Conservation (phyloP, 2,113 vertebrate species). For the Scomber japonicus region DNA sequence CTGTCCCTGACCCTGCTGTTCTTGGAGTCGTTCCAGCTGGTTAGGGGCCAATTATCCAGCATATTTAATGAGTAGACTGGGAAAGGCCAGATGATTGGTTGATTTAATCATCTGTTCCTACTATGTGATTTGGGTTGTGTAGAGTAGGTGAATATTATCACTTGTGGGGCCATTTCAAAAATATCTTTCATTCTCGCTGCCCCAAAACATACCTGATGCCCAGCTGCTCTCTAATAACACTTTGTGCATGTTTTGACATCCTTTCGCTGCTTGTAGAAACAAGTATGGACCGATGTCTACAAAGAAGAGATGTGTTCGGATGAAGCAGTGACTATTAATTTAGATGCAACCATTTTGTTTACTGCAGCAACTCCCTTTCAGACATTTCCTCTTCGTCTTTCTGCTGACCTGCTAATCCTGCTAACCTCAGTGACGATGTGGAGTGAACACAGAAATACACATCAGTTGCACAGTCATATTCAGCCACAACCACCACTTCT, state of each 20-base stretch:
- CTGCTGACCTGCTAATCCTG: constrained; percentile 58
- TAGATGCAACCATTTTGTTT: background rate
- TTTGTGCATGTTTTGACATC: constrained; percentile 1
- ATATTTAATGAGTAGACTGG: constrained; percentile 57
- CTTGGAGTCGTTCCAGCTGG: constrained; percentile 59
- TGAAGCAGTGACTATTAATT: constrained; percentile 1
- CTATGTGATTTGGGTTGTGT: constrained; percentile 38
- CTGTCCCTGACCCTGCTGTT: constrained; percentile 38
- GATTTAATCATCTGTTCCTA: constrained; percentile 62
- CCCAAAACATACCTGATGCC: constrained; percentile 27
- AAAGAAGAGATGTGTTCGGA: background rate
- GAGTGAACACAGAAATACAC: constrained; percentile 13
- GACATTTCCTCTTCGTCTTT: constrained; percentile 16
- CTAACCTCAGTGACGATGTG: constrained; percentile 7
- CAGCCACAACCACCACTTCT: constrained; percentile 23
- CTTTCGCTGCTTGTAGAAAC: constrained; percentile 18
- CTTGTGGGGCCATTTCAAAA: constrained; percentile 32
- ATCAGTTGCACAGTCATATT: too few species aligned
- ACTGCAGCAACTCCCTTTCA: constrained; percentile 22
- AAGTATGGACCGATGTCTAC: background rate
- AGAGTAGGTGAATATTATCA: constrained; percentile 24
- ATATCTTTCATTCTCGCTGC: constrained; percentile 19
- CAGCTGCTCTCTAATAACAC: constrained; percentile 36
- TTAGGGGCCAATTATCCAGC: constrained; percentile 35
- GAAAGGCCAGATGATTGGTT: constrained; percentile 47